Conservation (phyloP, 2,797 vertebrate species). For the Anas georgica region DNA sequence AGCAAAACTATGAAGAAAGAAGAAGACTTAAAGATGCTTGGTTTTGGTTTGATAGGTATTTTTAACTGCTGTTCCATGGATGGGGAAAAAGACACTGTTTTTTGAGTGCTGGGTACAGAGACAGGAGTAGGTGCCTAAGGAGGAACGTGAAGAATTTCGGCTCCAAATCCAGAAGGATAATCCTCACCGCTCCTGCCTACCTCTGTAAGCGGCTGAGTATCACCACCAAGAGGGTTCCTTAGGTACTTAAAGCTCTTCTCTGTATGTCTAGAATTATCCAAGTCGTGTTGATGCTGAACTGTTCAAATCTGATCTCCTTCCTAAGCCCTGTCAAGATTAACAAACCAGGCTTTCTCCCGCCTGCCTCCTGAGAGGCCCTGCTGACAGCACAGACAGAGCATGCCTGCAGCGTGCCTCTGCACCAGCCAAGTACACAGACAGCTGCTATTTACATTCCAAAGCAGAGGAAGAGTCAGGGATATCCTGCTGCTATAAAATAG, state of each 20-base stretch:
- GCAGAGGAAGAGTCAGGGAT: constrained; percentile 43
- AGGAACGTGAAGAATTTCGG: constrained; percentile 25
- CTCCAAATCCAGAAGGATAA: constrained; percentile 51
- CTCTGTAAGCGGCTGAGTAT: constrained; percentile 14
- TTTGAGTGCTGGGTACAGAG: background rate
- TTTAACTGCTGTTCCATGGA: background rate
- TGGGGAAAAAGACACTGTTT: background rate
- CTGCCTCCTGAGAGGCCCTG: constrained; percentile 24
- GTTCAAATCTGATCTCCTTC: constrained; percentile 43
- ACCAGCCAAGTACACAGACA: background rate
- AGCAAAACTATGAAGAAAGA: background rate
- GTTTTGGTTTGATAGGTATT: background rate
- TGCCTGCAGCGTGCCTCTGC: constrained; percentile 17
- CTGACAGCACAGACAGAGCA: constrained; percentile 34
- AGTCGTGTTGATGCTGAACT: constrained; percentile 35
- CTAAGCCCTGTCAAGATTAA: constrained; percentile 50
- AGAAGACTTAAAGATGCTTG: background rate
- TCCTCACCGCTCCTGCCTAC: background rate
- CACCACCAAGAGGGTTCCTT: constrained; percentile 52
- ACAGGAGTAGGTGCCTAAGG: background rate
- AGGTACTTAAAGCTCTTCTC: constrained; percentile 33
- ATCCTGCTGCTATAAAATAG: constrained; percentile 42
- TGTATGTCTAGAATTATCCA: constrained; percentile 17
- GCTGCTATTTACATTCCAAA: constrained; percentile 52
- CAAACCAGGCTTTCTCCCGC: background rate